phyloP scores from a whole-genome alignment of 2,113 vertebrate species.

The Corvus hawaiiensis region DNA sequence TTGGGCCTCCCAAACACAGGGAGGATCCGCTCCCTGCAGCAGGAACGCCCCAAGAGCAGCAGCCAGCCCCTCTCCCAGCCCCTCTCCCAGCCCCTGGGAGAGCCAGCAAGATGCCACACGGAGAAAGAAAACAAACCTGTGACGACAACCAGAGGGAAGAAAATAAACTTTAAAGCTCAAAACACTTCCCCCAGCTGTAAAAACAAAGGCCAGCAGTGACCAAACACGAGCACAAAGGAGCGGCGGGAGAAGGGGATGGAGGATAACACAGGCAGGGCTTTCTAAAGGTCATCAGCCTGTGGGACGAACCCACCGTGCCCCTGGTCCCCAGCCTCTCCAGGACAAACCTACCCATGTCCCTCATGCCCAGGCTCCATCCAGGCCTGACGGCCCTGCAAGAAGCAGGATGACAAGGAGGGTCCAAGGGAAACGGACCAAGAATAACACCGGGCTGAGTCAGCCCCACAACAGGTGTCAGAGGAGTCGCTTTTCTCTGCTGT shows the following conservation, averaged over 20 bases:
- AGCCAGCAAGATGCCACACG: slow-evolving; percentile 33
- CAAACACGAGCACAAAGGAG: slow-evolving; percentile 53
- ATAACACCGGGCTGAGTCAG: neutral
- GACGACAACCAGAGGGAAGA: slow-evolving; percentile 53
- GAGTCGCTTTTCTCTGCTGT: accelerated
- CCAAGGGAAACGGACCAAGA: neutral
- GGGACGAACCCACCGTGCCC: accelerated
- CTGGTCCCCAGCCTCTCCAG: neutral
- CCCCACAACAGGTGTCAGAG: neutral
- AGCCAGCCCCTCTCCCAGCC: neutral
- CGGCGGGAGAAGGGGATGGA: neutral
- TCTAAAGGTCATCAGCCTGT: neutral
- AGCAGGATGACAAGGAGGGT: neutral
- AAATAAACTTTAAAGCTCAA: slow-evolving; percentile 54
- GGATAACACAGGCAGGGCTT: neutral
- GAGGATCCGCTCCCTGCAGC: neutral
- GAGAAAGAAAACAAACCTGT: slow-evolving; percentile 52
- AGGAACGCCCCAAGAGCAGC: neutral
- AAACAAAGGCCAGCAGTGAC: slow-evolving; percentile 46
- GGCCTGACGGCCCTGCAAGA: neutral
- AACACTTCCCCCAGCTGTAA: slow-evolving; percentile 66
- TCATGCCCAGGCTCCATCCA: neutral
- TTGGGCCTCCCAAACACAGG: accelerated
- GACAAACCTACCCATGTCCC: neutral
- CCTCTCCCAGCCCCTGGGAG: neutral